phyloP scores from a whole-genome alignment of 2,888 invertebrate species.

The Polydrusus cervinus region DNA sequence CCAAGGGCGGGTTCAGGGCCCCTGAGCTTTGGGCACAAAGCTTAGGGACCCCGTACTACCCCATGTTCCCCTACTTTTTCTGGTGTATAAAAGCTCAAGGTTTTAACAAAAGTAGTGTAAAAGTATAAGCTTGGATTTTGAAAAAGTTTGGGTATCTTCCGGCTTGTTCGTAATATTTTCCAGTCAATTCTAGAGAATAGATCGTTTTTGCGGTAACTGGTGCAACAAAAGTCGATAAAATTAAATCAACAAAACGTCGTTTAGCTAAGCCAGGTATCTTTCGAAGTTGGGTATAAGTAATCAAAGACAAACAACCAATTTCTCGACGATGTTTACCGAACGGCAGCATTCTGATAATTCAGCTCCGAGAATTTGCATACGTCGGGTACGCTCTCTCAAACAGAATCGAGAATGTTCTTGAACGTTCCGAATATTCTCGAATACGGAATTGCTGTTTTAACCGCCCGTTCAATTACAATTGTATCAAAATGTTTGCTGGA shows the following conservation, averaged over 20 bases:
- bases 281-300: slow-evolving; percentile 54
- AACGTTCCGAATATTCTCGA: slow-evolving; percentile 7
- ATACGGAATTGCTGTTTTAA: slow-evolving; percentile 56
- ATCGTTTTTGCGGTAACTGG: not conserved
- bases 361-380: slow-evolving; percentile 54
- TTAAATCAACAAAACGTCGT: slow-evolving; percentile 38
- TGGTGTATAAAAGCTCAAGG: no score
- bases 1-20: no score
- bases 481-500: slow-evolving; percentile 52
- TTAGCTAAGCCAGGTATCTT: slow-evolving; percentile 40
- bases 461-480: slow-evolving; percentile 57
- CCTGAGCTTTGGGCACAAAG: no score
- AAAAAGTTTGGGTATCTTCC: no score
- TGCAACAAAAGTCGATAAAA: slow-evolving; percentile 1
- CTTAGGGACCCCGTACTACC: no score
- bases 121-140: no score
- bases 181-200: no score
- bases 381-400: slow-evolving; percentile 52
- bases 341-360: slow-evolving; percentile 53
- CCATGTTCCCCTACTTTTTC: no score
- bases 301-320: slow-evolving; percentile 56
- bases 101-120: no score
- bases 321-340: slow-evolving; percentile 52
- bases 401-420: slow-evolving; percentile 39
- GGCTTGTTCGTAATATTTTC: no score